These are phyloP conservation scores for Zaprionus vittiger DNA, from an alignment of 1,140 invertebrate genomes.

Conservation along the genomic window DNA sequence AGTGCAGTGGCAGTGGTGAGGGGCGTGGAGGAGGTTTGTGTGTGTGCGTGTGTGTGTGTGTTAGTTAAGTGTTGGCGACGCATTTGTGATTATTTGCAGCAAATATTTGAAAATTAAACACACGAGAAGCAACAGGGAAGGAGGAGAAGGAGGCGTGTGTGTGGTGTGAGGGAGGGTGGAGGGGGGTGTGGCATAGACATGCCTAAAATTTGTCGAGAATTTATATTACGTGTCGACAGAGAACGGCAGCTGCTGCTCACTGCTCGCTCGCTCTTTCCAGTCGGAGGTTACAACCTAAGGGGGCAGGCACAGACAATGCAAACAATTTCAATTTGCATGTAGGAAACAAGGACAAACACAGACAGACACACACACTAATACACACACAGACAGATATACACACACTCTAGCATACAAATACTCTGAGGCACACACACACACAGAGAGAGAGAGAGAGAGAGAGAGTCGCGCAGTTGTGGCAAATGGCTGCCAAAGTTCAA, in stretches of 20 bases:
- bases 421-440: conserved; percentile 8
- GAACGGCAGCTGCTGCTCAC: conserved; percentile 36
- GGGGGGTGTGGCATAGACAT: conserved; percentile 35
- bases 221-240: conserved; percentile 79
- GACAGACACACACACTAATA: conserved; percentile 27
- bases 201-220: conserved; percentile 74
- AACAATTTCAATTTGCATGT: conserved; percentile 81
- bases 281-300: conserved; percentile 56
- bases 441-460: background rate
- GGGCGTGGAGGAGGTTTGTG: background rate
- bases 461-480: background rate
- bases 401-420: background rate
- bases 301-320: conserved; percentile 74
- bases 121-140: conserved; percentile 22
- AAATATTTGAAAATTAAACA: conserved; percentile 79
- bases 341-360: conserved; percentile 61
- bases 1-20: background rate
- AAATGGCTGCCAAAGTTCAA: conserved; percentile 53
- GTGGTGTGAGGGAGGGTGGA: background rate
- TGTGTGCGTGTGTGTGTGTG: conserved; percentile 41
- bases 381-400: conserved; percentile 12
- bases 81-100: conserved; percentile 72
- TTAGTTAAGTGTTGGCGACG: conserved; percentile 62
- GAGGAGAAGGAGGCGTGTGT: background rate
- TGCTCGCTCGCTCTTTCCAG: conserved; percentile 32